A percentile compares a stretch with the other conserved stretches of the same genome.
Evolutionary conservation across 2,888 invertebrate genomes (phyloP).

Genomic region (Catocala fraxini): DNA sequence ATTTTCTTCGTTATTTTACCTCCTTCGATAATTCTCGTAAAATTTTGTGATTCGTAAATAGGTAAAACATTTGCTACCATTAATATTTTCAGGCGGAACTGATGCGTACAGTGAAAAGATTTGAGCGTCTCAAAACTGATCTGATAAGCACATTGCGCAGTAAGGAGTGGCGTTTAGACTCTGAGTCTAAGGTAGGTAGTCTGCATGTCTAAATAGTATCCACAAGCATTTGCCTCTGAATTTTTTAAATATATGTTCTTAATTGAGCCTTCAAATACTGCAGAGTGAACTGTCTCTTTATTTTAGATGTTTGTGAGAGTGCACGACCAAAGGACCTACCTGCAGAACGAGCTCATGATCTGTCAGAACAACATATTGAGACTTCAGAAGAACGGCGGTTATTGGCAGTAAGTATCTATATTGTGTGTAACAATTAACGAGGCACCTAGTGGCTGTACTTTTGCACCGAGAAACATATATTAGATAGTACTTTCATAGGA

Average conservation of each 20-base stretch:
- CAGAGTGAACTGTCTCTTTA: background rate
- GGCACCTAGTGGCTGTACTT: no score
- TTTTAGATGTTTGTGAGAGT: conserved; percentile 79
- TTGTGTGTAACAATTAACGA: conserved; percentile 6
- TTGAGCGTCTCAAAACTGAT: conserved; percentile 83
- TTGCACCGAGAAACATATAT: no score
- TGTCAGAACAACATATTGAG: conserved; percentile 82
- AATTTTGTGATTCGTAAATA: no score
- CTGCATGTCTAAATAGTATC: conserved; percentile 3
- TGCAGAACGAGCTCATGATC: conserved; percentile 84
- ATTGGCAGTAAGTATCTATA: conserved; percentile 79
- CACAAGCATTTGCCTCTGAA: no score
- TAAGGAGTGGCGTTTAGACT: conserved; percentile 85
- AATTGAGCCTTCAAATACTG: no score
- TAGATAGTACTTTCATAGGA: no score
- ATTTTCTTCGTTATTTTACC: no score
- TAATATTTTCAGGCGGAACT: conserved; percentile 72
- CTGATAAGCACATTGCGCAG: conserved; percentile 82
- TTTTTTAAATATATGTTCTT: no score
- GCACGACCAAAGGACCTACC: conserved; percentile 82
- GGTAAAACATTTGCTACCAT: background rate
- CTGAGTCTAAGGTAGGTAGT: conserved; percentile 80
- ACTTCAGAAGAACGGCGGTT: conserved; percentile 76
- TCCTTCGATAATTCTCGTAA: no score
- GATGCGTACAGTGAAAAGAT: conserved; percentile 81